phyloP scores from a whole-genome alignment of 2,888 invertebrate genomes.

The Hyposoter didymator region DNA sequence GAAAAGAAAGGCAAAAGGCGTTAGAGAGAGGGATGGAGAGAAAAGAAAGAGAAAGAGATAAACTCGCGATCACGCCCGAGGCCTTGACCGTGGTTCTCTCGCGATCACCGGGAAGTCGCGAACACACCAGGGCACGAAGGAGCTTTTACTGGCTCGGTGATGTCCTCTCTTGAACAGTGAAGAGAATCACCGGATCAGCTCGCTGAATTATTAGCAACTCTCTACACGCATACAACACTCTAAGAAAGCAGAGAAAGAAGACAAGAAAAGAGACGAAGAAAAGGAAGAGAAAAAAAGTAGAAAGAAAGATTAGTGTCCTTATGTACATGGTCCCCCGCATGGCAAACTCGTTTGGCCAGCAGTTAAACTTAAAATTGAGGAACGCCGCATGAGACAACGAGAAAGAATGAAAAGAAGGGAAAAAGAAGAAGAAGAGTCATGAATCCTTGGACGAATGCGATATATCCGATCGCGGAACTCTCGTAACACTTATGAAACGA shows the following conservation, averaged over 20 bases:
- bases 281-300: constrained; percentile 31
- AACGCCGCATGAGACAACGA: constrained; percentile 47
- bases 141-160: constrained; percentile 28
- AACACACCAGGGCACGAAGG: constrained; percentile 36
- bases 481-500: constrained; percentile 61
- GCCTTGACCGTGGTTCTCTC: constrained; percentile 79
- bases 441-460: constrained; percentile 44
- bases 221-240: constrained; percentile 38
- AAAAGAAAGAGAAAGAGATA: constrained; percentile 31
- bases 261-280: constrained; percentile 39
- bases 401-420: constrained; percentile 27
- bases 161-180: constrained; percentile 19
- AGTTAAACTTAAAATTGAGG: constrained; percentile 63
- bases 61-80: constrained; percentile 70
- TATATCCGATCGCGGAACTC: constrained; percentile 38
- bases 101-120: constrained; percentile 65
- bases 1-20: constrained; percentile 10
- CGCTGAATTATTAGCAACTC: constrained; percentile 53
- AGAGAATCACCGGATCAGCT: constrained; percentile 42
- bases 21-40: constrained; percentile 38
- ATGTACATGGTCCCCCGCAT: constrained; percentile 53
- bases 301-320: constrained; percentile 58
- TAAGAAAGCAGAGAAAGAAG: constrained; percentile 54
- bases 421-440: constrained; percentile 5
- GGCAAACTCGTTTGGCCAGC: constrained; percentile 64